Conservation (phyloP, 2,797 vertebrate species). For the Choloepus didactylus region DNA sequence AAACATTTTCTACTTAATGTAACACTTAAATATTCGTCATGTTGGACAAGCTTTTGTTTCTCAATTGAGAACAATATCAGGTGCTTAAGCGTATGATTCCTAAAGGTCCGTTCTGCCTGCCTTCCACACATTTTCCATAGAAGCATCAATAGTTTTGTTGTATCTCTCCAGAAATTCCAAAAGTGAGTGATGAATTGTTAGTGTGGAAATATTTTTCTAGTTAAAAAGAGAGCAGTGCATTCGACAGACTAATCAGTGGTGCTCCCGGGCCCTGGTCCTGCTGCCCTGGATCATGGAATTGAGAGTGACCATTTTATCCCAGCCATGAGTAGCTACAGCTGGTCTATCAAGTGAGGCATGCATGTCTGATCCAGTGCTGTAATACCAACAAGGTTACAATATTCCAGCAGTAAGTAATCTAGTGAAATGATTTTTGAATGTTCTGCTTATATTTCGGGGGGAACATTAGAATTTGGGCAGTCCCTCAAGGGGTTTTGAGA, state of each 20-base stretch:
- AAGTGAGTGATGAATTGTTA: background rate
- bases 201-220: slow-evolving; percentile 6
- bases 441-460: background rate
- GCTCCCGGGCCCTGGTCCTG: background rate
- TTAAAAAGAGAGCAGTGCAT: background rate
- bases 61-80: background rate
- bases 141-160: background rate
- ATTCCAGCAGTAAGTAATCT: background rate
- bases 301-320: background rate
- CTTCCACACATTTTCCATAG: background rate
- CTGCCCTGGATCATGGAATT: background rate
- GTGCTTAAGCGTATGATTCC: background rate
- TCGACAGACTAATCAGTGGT: background rate
- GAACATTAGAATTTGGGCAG: background rate
- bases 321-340: background rate
- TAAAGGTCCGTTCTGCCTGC: background rate
- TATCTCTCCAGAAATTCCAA: slow-evolving; percentile 39
- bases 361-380: background rate
- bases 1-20: slow-evolving; percentile 4
- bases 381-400: background rate
- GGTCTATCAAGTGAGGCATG: background rate
- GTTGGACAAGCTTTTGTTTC: background rate
- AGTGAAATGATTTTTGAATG: background rate
- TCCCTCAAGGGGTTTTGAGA: background rate
- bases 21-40: background rate